A percentile compares a stretch with the other conserved stretches of the same genome.
phyloP scores from a whole-genome alignment of 2,797 vertebrate genomes.

The Scleropages formosus region DNA sequence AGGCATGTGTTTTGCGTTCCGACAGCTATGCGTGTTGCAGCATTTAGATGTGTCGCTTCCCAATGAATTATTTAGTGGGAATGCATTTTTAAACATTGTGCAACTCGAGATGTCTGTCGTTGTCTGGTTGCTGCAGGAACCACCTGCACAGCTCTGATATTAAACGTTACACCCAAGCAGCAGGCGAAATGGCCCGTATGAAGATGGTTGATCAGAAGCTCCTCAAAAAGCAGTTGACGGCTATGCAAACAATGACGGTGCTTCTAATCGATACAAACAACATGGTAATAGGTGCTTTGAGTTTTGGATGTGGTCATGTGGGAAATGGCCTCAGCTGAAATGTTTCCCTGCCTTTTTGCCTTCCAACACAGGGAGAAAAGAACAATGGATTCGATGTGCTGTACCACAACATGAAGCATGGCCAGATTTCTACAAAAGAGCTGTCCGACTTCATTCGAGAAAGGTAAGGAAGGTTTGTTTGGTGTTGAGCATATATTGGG shows the following conservation, averaged over 20 bases:
- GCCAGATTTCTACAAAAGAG: constrained; percentile 95
- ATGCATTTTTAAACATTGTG: constrained; percentile 55
- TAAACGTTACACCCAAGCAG: constrained; percentile 11
- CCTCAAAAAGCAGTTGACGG: constrained; percentile 55
- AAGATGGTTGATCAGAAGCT: constrained; percentile 59
- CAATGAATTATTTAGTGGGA: constrained; percentile 56
- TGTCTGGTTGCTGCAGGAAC: constrained; percentile 42
- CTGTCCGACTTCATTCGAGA: constrained; percentile 96
- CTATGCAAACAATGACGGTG: constrained; percentile 48
- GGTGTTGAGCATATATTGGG: too few species aligned
- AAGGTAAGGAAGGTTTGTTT: constrained; percentile 70
- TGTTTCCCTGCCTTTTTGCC: constrained; percentile 39
- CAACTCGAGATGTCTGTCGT: constrained; percentile 46
- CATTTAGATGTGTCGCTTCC: constrained; percentile 18
- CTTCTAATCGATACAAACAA: constrained; percentile 52
- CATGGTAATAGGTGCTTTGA: constrained; percentile 43
- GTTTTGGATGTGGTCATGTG: not conserved
- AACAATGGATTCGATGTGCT: constrained; percentile 96
- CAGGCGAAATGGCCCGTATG: constrained; percentile 53
- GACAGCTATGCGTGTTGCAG: not conserved
- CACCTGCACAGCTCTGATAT: not conserved
- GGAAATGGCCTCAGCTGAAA: not conserved
- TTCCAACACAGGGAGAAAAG: constrained; percentile 82
- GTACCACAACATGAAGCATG: constrained; percentile 98
- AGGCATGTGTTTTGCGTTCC: not conserved